A percentile compares a stretch with the other conserved stretches of the same genome.
Conservation (phyloP, 2,797 vertebrate species). For the Alcedo quadribrachys region DNA sequence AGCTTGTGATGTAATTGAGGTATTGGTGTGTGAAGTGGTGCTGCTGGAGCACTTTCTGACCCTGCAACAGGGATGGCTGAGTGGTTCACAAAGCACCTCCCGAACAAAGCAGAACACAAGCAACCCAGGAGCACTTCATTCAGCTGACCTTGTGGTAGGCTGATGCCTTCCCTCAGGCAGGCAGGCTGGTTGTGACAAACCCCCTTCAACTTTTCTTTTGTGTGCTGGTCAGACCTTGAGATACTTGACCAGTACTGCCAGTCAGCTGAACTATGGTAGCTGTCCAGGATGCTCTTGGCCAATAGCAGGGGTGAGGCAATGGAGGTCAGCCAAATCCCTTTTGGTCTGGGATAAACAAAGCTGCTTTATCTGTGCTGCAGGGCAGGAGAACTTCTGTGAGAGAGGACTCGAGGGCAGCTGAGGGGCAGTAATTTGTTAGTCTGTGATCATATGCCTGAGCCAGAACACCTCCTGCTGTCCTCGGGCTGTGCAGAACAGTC, state of each 20-base stretch:
- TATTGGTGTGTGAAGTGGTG: neutral
- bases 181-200: neutral
- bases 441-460: neutral
- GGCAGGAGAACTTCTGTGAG: neutral
- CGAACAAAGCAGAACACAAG: neutral
- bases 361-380: neutral
- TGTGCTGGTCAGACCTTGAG: neutral
- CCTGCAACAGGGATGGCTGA: neutral
- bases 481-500: neutral
- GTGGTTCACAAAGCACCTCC: neutral
- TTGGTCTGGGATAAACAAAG: neutral
- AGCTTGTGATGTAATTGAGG: accelerated
- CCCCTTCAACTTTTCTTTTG: neutral
- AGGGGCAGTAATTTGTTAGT: neutral
- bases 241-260: neutral
- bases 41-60: neutral
- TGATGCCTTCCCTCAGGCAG: neutral
- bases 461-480: neutral
- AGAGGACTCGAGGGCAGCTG: accelerated
- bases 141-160: neutral
- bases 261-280: neutral
- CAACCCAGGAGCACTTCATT: neutral
- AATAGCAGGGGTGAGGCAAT: neutral
- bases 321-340: neutral
- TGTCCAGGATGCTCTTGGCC: neutral